Percentiles rank a stretch among this genome's conserved stretches.
phyloP scores from a whole-genome alignment of 2,888 invertebrate genomes.

The Coelinius sp. region DNA sequence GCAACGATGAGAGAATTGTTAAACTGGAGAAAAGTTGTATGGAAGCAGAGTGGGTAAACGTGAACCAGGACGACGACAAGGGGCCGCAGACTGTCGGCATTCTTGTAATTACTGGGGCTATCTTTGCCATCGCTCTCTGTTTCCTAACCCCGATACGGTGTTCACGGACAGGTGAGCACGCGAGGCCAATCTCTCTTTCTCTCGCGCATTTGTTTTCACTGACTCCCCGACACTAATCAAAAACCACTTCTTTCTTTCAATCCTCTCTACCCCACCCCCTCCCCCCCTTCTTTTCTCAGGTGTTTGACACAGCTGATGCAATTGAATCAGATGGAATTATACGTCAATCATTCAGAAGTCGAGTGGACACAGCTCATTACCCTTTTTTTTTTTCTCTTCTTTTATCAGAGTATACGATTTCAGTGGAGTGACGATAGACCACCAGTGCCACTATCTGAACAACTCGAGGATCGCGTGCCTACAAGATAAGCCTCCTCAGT shows the following conservation, averaged over 20 bases:
- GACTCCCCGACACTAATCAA: background rate
- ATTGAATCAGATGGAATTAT: too few species aligned
- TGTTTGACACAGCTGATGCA: too few species aligned
- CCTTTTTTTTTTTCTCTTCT: background rate
- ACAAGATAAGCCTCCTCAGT: constrained; percentile 49
- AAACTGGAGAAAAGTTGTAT: background rate
- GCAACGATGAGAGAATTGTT: constrained; percentile 24
- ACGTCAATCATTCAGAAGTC: too few species aligned
- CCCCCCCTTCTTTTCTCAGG: too few species aligned
- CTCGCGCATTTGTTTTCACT: background rate
- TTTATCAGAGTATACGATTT: background rate
- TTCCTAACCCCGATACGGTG: constrained; percentile 50
- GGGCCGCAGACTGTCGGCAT: constrained; percentile 44
- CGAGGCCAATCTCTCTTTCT: constrained; percentile 41
- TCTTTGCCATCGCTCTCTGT: constrained; percentile 51
- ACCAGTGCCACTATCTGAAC: background rate
- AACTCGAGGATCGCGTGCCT: constrained; percentile 52
- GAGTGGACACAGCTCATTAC: background rate
- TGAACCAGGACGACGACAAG: constrained; percentile 26
- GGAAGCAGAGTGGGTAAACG: constrained; percentile 29
- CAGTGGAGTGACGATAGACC: background rate
- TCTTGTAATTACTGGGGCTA: constrained; percentile 53
- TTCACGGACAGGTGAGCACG: constrained; percentile 54
- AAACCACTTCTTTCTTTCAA: background rate
- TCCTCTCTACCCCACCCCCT: too few species aligned